These are phyloP conservation scores for Podabrus alpinus DNA, from an alignment of 2,888 invertebrate species.

Conservation along the genomic window DNA sequence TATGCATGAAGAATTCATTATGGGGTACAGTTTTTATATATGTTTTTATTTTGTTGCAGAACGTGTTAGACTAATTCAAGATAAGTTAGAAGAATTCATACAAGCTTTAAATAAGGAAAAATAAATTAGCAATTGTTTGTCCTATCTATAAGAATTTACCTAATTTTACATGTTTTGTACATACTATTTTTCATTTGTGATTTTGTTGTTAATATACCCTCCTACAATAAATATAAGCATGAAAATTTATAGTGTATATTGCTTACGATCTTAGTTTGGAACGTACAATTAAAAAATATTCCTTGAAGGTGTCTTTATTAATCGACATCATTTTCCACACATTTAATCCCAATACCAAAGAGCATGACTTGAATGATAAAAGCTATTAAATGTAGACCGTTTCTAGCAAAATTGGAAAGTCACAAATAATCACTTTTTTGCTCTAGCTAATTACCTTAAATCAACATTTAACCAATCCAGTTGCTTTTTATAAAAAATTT, in stretches of 20 bases:
- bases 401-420: too few relatives aligned
- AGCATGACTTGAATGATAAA: too few relatives aligned
- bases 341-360: too few relatives aligned
- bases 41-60: constrained; percentile 63
- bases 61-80: constrained; percentile 95
- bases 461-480: too few relatives aligned
- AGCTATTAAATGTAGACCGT: too few relatives aligned
- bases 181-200: background rate
- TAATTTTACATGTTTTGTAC: background rate
- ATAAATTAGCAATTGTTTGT: constrained; percentile 55
- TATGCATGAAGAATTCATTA: constrained; percentile 59
- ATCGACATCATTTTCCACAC: too few relatives aligned
- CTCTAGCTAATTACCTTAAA: too few relatives aligned
- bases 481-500: too few relatives aligned
- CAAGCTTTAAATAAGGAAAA: constrained; percentile 96
- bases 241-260: background rate
- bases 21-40: background rate
- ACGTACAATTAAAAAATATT: too few relatives aligned
- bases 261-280: too few relatives aligned
- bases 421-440: too few relatives aligned
- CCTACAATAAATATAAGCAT: background rate
- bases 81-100: constrained; percentile 97
- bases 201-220: background rate
- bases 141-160: background rate
- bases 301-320: too few relatives aligned